phyloP scores from a whole-genome alignment of 2,113 vertebrate genomes.

The Melanostigma gelatinosum region DNA sequence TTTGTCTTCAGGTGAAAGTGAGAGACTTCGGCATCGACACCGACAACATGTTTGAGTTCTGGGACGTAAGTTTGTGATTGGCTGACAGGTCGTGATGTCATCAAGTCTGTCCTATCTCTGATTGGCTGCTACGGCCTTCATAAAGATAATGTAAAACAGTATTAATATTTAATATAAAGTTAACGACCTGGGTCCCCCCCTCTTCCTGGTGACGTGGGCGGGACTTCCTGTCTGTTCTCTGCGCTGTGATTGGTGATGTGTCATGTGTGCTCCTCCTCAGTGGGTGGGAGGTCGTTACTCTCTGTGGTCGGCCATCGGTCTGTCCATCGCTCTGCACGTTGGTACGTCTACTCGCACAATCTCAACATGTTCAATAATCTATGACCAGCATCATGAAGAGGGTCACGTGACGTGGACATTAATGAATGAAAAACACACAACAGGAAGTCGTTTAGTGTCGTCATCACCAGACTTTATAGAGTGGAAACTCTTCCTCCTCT shows the following conservation, averaged over 20 bases:
- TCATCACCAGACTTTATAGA: no score
- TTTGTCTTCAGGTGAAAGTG: conserved; percentile 88
- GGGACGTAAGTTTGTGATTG: conserved; percentile 90
- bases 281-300: conserved; percentile 99
- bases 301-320: conserved; percentile 96
- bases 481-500: no score
- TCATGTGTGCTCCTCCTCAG: conserved; percentile 77
- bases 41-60: conserved; percentile 98
- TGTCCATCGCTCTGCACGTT: conserved; percentile 97
- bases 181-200: not conserved
- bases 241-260: conserved; percentile 60
- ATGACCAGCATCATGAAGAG: no score
- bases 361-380: no score
- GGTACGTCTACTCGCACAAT: conserved; percentile 78
- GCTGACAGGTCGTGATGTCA: not conserved
- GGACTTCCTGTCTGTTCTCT: not conserved
- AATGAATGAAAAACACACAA: no score
- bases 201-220: not conserved
- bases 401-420: no score
- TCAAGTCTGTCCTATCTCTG: no score
- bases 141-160: no score
- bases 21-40: conserved; percentile 97
- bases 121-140: no score
- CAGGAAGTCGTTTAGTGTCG: no score
- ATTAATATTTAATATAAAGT: no score